Evolutionary conservation across 2,888 invertebrate genomes (phyloP), one percentile per base, ranked within the genome.

Genomic region (Hypomecis punctinalis): DNA sequence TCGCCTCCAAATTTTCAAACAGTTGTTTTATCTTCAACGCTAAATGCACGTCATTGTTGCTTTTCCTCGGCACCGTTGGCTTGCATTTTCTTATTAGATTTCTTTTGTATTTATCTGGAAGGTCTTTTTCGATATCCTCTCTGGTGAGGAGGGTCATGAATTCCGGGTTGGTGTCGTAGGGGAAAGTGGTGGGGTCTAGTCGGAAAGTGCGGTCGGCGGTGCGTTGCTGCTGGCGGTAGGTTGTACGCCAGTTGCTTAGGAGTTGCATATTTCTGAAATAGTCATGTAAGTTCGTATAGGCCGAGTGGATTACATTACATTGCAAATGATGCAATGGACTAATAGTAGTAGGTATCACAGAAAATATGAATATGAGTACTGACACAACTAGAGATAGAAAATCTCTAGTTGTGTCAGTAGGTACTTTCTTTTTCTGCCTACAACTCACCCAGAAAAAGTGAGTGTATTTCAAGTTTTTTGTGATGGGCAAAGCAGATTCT

Each of bases 111-210:
- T 92, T 91, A 63, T 93, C 90, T 0, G 93, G 93, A 4, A 93
- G 77, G 71, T 94, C 93, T 67, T 89, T 91, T 71, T 93, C 86
- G 13, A 91, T 83, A 54, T 92, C 91, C 37, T 91, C 87, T 68
- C 95, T 81, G 0, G 89, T 91, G 9, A 94, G 79, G 7, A 94
- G 81, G 23, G 86, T 88, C 79, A 94, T 90, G 73, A 92, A 94
- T n/a, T 94, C 93, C 0, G 94, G 86, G 71, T 93, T 90, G 0
- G 94, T 94, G 68, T 94, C 95, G 76, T 93, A 95, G 3, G 94
- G 94, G n/a, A 81, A 83, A 46, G 79, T 70, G 5, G 83, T 79
- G 0, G 83, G 73, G 5, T 80, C 76, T 49, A 85, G 66, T 70
- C 80, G 82, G 72, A 83, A 88, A 0, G 75, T 69, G 0, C 73